Conservation (phyloP, 2,888 invertebrate species). For the Diachrysia chrysitis region DNA sequence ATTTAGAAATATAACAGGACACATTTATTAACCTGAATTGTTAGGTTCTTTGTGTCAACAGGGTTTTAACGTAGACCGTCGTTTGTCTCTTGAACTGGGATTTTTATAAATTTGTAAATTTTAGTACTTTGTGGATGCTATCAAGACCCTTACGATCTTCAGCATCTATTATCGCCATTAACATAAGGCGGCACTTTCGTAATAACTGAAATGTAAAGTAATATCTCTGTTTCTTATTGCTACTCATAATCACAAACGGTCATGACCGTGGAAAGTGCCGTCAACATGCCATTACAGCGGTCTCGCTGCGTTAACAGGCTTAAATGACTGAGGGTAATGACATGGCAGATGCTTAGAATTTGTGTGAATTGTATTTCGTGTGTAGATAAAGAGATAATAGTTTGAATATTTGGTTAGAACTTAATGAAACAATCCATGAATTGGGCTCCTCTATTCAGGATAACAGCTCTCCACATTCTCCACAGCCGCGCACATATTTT, state of each 20-base stretch:
- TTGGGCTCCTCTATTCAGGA: conserved; percentile 17
- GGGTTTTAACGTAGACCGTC: not conserved
- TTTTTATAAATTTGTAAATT: not conserved
- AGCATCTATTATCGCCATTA: conserved; percentile 24
- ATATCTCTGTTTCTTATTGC: conserved; percentile 66
- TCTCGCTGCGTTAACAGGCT: conserved; percentile 83
- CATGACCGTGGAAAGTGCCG: conserved; percentile 79
- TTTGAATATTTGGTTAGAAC: conserved; percentile 47
- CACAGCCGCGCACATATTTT: conserved; percentile 7
- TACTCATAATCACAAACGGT: conserved; percentile 76
- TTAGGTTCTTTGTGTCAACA: not conserved
- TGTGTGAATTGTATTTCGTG: conserved; percentile 77
- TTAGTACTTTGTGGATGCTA: not conserved
- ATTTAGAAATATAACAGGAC: not conserved
- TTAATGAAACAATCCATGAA: conserved; percentile 27
- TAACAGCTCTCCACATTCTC: conserved; percentile 31
- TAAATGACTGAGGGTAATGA: conserved; percentile 86
- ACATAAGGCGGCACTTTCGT: conserved; percentile 23
- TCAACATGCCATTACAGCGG: conserved; percentile 79
- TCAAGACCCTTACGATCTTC: conserved; percentile 23
- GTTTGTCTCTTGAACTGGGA: not conserved
- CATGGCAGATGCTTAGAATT: conserved; percentile 85
- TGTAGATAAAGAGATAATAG: conserved; percentile 68
- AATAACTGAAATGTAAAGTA: conserved; percentile 58
- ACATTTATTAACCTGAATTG: not conserved